Conservation (phyloP, 2,888 invertebrate species). For the Acanthosepion pharaonis region DNA sequence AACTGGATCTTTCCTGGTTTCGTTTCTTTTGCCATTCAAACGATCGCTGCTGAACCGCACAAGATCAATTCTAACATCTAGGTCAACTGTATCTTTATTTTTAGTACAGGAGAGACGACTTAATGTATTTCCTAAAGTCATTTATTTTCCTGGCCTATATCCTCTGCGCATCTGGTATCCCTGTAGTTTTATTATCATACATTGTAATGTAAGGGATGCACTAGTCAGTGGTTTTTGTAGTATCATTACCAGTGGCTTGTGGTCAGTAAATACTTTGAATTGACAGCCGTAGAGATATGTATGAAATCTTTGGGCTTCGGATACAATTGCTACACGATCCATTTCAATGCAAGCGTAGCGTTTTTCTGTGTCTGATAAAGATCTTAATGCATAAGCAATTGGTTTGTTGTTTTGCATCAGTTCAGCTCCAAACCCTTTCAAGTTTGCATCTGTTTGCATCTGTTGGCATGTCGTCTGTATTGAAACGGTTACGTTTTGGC, state of each 20-base stretch:
- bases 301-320: slow-evolving; percentile 50
- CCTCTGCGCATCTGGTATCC: slow-evolving; percentile 50
- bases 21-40: not conserved
- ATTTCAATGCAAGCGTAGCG: slow-evolving; percentile 52
- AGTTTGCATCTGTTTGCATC: no score
- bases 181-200: slow-evolving; percentile 52
- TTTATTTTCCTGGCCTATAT: slow-evolving; percentile 48
- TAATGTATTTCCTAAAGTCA: slow-evolving; percentile 52
- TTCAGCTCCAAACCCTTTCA: not conserved
- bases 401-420: no score
- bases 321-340: slow-evolving; percentile 54
- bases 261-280: slow-evolving; percentile 45
- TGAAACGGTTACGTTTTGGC: no score
- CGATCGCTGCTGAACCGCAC: not conserved
- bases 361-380: not conserved
- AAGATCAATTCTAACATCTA: not conserved
- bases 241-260: not conserved
- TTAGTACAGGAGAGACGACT: not conserved
- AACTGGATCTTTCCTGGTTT: not conserved
- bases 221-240: slow-evolving; percentile 49
- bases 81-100: not conserved
- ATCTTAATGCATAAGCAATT: not conserved
- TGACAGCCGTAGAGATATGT: slow-evolving; percentile 50
- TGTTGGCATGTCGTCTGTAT: no score
- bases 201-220: slow-evolving; percentile 52